Evolutionary conservation across 2,113 vertebrate species (phyloP), one percentile per base, ranked within the genome.

Genomic region (Neopipo cinnamomea): DNA sequence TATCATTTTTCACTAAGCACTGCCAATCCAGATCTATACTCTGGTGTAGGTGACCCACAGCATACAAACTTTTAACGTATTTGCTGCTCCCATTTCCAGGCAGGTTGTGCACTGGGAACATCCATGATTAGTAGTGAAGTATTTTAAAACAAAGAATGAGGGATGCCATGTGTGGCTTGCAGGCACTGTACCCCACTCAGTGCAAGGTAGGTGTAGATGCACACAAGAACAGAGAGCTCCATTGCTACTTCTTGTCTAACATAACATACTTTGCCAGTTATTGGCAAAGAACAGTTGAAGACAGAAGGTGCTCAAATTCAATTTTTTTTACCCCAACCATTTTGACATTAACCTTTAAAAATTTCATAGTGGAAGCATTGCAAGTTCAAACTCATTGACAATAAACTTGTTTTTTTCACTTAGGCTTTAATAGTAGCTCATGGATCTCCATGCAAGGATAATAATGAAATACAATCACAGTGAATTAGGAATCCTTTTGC

Each of bases 231-330:
- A 30, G 41, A 80, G 7, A 67, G 1, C 1, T 4, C 20, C n/a
- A 55, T 59, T 68, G 21, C 33, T 72, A 15, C 21, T 23, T 62
- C 53, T 72, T 27, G 8, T n/a, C 62, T 72, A 50, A 49, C 4
- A 12, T 12, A 49, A 28, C 3, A 11, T 27, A 33, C 33, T 72
- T 77, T 0, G 0, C 3, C 0, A 0, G 16, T 15, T 67, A 39
- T 15, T 42, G 10, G 6, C 15, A 88, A 88, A 76, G 42, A 91
- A 42, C 8, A 41, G 16, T 2, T 56, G n/a, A 73, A 84, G 30
- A 73, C 14, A 59, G 56, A 76, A 63, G 35, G 30, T 68, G 11
- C 24, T 6, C 28, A 87, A 84, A 77, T 33, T 37, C 2, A 78
- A 14, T 24, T 0, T 41, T 49, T 92, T 68, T 80, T 52, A 6